Evolutionary conservation across 2,888 invertebrate species (phyloP).

Genomic region (Torymus texanus): DNA sequence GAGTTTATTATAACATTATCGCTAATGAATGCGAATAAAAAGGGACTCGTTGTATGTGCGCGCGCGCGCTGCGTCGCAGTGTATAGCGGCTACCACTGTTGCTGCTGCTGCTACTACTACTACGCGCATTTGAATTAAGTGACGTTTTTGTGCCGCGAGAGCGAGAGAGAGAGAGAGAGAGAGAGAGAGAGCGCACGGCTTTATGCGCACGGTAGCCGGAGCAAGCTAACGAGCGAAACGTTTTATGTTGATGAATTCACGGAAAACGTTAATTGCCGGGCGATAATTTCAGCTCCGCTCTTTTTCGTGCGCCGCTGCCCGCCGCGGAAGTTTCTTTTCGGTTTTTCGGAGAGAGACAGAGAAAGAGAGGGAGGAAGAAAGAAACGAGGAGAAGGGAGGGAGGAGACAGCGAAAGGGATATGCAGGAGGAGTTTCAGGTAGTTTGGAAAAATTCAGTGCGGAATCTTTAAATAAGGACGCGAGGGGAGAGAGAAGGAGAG

Average conservation of each 20-base stretch:
- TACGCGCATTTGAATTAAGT: conserved; percentile 39
- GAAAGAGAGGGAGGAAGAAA: too few relatives aligned
- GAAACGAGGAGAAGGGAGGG: too few relatives aligned
- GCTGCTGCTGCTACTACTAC: too few relatives aligned
- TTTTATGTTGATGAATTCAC: conserved; percentile 56
- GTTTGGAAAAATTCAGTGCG: too few relatives aligned
- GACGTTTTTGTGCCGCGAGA: conserved; percentile 50
- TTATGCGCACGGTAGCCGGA: background rate
- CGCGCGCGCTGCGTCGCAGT: background rate
- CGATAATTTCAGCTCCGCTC: conserved; percentile 23
- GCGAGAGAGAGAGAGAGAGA: too few relatives aligned
- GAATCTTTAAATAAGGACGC: too few relatives aligned
- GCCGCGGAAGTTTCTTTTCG: background rate
- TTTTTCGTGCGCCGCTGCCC: conserved; percentile 6
- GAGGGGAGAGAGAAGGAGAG: too few relatives aligned
- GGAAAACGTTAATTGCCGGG: conserved; percentile 53
- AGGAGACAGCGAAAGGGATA: too few relatives aligned
- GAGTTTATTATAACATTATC: conserved; percentile 56
- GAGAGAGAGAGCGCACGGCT: background rate
- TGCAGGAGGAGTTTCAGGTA: too few relatives aligned
- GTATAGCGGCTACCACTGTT: too few relatives aligned
- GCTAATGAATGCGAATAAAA: conserved; percentile 52
- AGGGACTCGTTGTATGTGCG: conserved; percentile 37
- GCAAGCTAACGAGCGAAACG: conserved; percentile 55
- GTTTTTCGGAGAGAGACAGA: background rate